These are phyloP conservation scores for Heliopora coerulea DNA, from an alignment of 92 coral and sea anemone species.

Conservation along the genomic window DNA sequence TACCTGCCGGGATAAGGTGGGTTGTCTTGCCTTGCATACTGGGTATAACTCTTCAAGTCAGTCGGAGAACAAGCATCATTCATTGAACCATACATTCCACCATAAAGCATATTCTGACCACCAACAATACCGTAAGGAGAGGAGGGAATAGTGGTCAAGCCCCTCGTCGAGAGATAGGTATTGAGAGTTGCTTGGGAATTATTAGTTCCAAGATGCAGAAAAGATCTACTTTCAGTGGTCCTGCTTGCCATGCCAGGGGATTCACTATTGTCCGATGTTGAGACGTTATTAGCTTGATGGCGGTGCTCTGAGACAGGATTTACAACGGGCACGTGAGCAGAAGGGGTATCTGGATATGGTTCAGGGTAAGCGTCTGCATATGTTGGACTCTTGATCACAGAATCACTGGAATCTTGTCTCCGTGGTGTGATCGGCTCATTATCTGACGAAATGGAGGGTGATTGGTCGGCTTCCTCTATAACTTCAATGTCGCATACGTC, in stretches of 20 bases:
- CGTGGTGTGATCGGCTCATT: conserved; percentile 3
- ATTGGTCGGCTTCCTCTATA: conserved; percentile 5
- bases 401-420: neutral
- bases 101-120: conserved; percentile 16
- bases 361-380: conserved; percentile 2
- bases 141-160: neutral
- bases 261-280: neutral
- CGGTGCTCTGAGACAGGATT: neutral
- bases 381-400: neutral
- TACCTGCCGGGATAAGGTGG: conserved; percentile 27
- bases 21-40: conserved; percentile 14
- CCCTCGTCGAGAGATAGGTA: conserved; percentile 2
- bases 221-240: neutral
- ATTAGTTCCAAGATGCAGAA: neutral
- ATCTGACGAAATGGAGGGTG: conserved; percentile 7
- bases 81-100: conserved; percentile 18
- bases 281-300: neutral
- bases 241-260: neutral
- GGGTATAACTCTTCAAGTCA: conserved; percentile 23
- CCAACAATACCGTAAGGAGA: conserved; percentile 15
- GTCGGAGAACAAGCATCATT: conserved; percentile 15
- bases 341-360: neutral
- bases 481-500: conserved; percentile 26
- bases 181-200: neutral
- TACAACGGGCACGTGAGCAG: neutral